phyloP scores from a whole-genome alignment of 2,113 vertebrate species.

The Mustelus asterias region DNA sequence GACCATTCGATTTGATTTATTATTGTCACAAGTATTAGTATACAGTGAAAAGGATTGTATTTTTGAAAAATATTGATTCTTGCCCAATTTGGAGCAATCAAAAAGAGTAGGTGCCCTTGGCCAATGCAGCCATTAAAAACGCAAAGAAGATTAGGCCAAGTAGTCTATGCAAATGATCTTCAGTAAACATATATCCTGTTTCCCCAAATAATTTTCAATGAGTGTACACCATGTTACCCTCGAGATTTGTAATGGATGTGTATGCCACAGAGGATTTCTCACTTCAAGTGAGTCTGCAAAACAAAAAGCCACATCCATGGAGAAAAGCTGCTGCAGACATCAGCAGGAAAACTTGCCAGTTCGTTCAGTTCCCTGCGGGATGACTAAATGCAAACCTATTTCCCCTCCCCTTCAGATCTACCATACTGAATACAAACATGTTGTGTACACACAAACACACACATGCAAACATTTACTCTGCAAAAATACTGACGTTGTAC shows the following conservation, averaged over 20 bases:
- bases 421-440: background rate
- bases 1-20: background rate
- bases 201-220: background rate
- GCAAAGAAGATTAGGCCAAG: background rate
- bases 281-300: background rate
- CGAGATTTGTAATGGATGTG: background rate
- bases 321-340: background rate
- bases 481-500: background rate
- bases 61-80: background rate
- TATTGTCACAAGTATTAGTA: too few species aligned
- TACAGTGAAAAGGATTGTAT: too few species aligned
- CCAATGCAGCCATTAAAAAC: background rate
- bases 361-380: background rate
- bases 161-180: background rate
- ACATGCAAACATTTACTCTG: background rate
- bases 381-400: background rate
- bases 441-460: background rate
- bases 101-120: background rate
- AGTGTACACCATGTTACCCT: background rate
- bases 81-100: background rate
- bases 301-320: background rate
- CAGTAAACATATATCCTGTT: background rate
- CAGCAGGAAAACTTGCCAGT: background rate
- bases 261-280: background rate
- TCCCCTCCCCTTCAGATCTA: background rate